These are phyloP conservation scores for Mesocricetus auratus DNA, from an alignment of 2,113 vertebrate species.

Conservation along the genomic window DNA sequence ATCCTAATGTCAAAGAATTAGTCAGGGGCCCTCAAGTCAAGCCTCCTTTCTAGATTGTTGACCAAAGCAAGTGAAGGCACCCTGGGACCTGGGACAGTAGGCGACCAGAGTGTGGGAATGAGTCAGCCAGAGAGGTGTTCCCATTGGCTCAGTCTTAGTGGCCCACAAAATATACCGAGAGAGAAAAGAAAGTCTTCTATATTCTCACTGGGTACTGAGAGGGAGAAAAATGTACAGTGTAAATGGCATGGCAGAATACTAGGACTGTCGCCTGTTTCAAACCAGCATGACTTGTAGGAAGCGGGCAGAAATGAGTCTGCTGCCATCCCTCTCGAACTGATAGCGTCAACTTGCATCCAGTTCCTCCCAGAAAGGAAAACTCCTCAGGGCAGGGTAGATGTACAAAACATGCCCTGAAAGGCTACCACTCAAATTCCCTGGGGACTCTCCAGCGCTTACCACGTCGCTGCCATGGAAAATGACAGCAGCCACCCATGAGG, in stretches of 20 bases:
- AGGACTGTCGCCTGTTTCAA: not conserved
- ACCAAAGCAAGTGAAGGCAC: not conserved
- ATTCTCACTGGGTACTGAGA: not conserved
- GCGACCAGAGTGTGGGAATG: too few species aligned
- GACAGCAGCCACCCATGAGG: not conserved
- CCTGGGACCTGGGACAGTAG: not conserved
- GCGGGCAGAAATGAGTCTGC: conserved; percentile 29
- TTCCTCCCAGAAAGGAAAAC: conserved; percentile 2
- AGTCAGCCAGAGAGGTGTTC: not conserved
- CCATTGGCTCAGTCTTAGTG: not conserved
- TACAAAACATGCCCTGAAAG: conserved; percentile 44
- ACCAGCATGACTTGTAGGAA: conserved; percentile 34
- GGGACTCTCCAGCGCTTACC: not conserved
- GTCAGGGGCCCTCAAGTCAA: fast-evolving
- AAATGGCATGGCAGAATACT: not conserved
- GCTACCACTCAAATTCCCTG: not conserved
- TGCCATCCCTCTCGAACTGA: conserved; percentile 25
- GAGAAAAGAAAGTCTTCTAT: conserved; percentile 13
- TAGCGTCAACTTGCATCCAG: conserved; percentile 25
- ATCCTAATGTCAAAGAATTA: not conserved
- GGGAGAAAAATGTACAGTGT: not conserved
- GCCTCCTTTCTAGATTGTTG: not conserved
- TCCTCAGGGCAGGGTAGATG: conserved; percentile 10
- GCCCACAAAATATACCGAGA: not conserved
- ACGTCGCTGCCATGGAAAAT: not conserved